These are phyloP conservation scores for Macrosoma leucophasiata DNA, from an alignment of 2,888 invertebrate species.

Conservation along the genomic window DNA sequence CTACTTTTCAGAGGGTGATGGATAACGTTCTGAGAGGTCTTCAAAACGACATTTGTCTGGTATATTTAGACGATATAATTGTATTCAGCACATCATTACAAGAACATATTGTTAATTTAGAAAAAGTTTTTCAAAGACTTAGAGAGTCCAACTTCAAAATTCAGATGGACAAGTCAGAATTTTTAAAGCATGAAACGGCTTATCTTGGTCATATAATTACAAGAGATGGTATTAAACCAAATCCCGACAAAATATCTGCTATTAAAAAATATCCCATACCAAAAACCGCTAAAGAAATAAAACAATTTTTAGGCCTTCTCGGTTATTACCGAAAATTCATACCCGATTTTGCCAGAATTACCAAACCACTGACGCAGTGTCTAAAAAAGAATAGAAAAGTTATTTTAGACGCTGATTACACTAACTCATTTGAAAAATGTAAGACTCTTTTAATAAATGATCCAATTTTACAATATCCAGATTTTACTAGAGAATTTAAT, in stretches of 20 bases:
- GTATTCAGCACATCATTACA: slow-evolving; percentile 27
- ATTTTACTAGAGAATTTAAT: slow-evolving; percentile 17
- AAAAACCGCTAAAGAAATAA: slow-evolving; percentile 22
- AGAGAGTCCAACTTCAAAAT: slow-evolving; percentile 27
- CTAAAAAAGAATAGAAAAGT: slow-evolving; percentile 4
- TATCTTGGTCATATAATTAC: slow-evolving; percentile 15
- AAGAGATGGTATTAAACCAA: slow-evolving; percentile 16
- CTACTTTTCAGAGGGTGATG: slow-evolving; percentile 30
- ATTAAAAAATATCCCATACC: slow-evolving; percentile 11
- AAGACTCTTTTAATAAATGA: slow-evolving; percentile 26
- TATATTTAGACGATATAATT: slow-evolving; percentile 33
- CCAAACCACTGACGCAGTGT: slow-evolving; percentile 11
- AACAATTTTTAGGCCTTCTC: slow-evolving; percentile 13
- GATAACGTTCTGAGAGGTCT: slow-evolving; percentile 27
- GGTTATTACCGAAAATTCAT: slow-evolving; percentile 13
- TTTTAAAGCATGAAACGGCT: slow-evolving; percentile 23
- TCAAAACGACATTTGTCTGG: slow-evolving; percentile 16
- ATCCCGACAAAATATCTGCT: too few species aligned
- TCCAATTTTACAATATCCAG: slow-evolving; percentile 16
- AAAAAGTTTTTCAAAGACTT: slow-evolving; percentile 25
- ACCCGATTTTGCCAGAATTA: slow-evolving; percentile 19
- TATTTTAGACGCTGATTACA: neutral
- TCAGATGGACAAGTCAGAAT: slow-evolving; percentile 28
- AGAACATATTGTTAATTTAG: slow-evolving; percentile 26
- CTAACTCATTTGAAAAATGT: slow-evolving; percentile 10